phyloP scores from a whole-genome alignment of 2,888 invertebrate species.

The Choristoneura rosaceana region DNA sequence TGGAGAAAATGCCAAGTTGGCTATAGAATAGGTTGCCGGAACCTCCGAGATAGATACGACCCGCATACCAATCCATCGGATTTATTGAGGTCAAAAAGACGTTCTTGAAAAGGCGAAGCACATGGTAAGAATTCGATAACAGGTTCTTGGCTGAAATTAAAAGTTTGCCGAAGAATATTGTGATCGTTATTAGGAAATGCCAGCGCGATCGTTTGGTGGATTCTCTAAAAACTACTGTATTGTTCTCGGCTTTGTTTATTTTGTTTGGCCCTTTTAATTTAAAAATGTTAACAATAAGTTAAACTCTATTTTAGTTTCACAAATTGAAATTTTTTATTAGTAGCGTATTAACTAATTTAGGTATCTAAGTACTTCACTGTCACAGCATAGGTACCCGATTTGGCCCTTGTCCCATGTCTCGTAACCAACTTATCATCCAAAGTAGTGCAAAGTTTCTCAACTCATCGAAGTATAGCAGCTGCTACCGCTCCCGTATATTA shows the following conservation, averaged over 20 bases:
- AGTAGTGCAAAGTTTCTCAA: constrained; percentile 8
- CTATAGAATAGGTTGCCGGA: neutral
- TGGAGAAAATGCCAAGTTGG: neutral
- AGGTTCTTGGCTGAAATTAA: constrained; percentile 3
- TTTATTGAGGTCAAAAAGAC: constrained; percentile 12
- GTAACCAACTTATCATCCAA: constrained; percentile 1
- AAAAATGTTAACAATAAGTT: no score
- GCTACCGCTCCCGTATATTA: neutral
- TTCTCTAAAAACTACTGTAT: neutral
- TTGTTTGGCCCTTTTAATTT: no score
- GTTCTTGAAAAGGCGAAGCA: neutral
- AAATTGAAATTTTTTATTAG: no score
- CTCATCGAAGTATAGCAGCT: constrained; percentile 18
- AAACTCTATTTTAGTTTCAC: no score
- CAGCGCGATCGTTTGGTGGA: neutral
- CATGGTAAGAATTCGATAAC: constrained; percentile 4
- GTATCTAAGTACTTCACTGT: neutral
- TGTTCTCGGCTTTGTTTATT: no score
- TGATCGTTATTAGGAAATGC: neutral
- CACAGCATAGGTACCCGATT: neutral
- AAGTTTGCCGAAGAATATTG: neutral
- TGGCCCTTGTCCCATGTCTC: constrained; percentile 6
- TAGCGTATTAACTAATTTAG: neutral
- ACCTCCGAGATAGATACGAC: constrained; percentile 7
- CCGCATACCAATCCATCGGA: constrained; percentile 1